A percentile compares a stretch with the other conserved stretches of the same genome.
Conservation (phyloP, 2,113 vertebrate species). For the Indri indri region DNA sequence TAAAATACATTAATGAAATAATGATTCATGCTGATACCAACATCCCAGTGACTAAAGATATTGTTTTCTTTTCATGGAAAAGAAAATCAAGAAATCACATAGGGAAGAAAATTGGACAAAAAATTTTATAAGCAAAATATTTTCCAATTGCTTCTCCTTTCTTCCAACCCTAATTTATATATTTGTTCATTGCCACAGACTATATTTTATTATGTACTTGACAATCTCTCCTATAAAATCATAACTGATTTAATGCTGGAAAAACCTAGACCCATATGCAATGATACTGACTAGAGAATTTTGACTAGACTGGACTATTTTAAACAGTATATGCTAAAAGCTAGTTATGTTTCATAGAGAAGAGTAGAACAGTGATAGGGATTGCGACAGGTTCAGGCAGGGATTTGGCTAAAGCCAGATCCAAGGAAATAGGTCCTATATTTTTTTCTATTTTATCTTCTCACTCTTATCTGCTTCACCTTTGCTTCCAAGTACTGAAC, state of each 20-base stretch:
- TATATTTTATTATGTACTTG: neutral
- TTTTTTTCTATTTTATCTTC: neutral
- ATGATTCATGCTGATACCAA: neutral
- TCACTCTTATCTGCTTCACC: neutral
- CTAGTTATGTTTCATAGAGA: neutral
- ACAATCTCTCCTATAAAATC: neutral
- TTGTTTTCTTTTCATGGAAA: neutral
- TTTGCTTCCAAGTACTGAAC: neutral
- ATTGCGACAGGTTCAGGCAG: neutral
- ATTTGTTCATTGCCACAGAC: neutral
- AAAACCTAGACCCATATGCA: neutral
- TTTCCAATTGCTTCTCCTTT: neutral
- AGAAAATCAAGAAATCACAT: neutral
- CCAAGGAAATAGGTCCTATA: neutral
- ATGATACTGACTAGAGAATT: neutral
- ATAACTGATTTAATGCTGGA: neutral
- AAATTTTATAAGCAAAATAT: neutral
- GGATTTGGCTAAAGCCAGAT: neutral
- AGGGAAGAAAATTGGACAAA: neutral
- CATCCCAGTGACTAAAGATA: neutral
- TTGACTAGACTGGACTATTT: neutral
- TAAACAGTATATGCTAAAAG: neutral
- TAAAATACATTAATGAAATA: neutral
- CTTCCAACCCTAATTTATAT: neutral
- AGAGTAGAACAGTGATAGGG: neutral